Evolutionary conservation across 1,140 invertebrate genomes (phyloP).

Genomic region (Propsilocerus akamusi): DNA sequence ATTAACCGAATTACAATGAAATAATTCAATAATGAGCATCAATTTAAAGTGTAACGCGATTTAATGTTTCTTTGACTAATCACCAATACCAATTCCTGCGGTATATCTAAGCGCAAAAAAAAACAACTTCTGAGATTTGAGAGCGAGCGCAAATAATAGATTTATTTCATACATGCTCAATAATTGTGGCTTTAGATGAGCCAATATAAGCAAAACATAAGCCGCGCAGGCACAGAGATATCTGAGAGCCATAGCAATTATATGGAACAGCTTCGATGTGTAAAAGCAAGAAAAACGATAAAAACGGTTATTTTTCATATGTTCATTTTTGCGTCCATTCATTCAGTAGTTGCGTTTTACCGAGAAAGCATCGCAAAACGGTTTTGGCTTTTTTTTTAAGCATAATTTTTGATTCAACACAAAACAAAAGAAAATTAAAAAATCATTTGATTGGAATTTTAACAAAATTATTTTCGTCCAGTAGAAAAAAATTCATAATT

Average conservation of each 20-base stretch:
- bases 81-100: too few species aligned
- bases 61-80: too few species aligned
- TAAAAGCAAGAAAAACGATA: not conserved
- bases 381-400: not conserved
- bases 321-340: not conserved
- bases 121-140: not conserved
- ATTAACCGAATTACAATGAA: too few species aligned
- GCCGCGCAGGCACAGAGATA: too few species aligned
- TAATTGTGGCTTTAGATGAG: too few species aligned
- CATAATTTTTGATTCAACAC: not conserved
- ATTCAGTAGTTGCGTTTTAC: not conserved
- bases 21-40: too few species aligned
- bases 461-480: not conserved
- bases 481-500: not conserved
- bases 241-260: too few species aligned
- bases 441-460: not conserved
- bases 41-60: too few species aligned
- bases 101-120: not conserved
- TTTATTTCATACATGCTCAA: too few species aligned
- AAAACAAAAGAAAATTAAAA: not conserved
- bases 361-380: constrained; percentile 1
- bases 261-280: not conserved
- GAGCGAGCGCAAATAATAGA: not conserved
- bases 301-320: constrained; percentile 2
- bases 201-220: too few species aligned